Evolutionary conservation across 2,888 invertebrate genomes (phyloP).

Genomic region (Boloria euphrosyne): DNA sequence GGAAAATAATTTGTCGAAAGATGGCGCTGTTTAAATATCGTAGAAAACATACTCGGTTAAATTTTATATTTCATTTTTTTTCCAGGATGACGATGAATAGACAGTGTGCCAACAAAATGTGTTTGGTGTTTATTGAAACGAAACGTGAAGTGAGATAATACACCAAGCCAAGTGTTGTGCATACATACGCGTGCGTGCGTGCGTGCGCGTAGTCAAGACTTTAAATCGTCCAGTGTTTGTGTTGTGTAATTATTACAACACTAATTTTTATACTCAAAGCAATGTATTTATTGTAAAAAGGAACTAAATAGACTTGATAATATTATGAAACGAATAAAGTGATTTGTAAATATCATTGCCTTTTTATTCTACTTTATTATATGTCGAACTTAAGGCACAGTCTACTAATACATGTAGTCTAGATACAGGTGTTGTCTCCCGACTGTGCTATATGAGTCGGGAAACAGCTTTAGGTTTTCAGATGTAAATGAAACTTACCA

Average conservation of each 20-base stretch:
- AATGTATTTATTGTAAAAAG: constrained; percentile 80
- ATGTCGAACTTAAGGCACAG: neutral
- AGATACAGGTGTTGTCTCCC: neutral
- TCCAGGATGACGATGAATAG: constrained; percentile 63
- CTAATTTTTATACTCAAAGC: constrained; percentile 76
- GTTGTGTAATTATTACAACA: constrained; percentile 72
- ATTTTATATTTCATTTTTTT: constrained; percentile 34
- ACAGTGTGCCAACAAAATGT: constrained; percentile 67
- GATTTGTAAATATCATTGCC: constrained; percentile 72
- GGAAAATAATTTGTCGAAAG: no score
- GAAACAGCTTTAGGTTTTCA: no score
- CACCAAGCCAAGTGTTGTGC: constrained; percentile 60
- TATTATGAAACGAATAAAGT: constrained; percentile 75
- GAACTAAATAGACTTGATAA: constrained; percentile 71
- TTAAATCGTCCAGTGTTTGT: constrained; percentile 67
- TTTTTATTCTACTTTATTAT: constrained; percentile 31
- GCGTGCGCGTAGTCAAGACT: constrained; percentile 64
- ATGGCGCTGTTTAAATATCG: no score
- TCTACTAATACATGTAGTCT: neutral
- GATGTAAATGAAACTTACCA: no score
- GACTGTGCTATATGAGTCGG: no score
- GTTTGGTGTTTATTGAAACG: constrained; percentile 50
- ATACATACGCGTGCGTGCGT: constrained; percentile 48
- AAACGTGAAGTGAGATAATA: constrained; percentile 49
- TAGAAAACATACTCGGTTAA: no score